Evolutionary conservation across 2,888 invertebrate genomes (phyloP), one percentile per base, ranked within the genome.

Genomic region (Ochropacha duplaris): DNA sequence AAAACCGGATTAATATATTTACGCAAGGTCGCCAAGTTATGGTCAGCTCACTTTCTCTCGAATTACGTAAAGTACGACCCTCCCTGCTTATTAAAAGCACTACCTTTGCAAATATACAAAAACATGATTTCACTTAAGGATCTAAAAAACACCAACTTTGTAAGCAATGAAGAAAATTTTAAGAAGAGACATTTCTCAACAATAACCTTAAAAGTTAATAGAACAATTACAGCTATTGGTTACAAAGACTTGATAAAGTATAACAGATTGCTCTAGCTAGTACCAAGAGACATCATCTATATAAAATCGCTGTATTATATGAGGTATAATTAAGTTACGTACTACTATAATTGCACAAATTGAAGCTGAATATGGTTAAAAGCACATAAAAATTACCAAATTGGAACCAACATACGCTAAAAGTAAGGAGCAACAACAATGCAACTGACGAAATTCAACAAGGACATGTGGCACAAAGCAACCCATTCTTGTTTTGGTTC

Each of bases 21-120:
- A 31, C n/a, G 52, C 69, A 71, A 71, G 72, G 73, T 69, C 62
- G 65, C 9, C 57, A 55, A 56, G 54, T 56, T 49, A 49, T 36
- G 56, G 57, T 57, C 65, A 56, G 66, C 63, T 64, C 57, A 60
- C 69, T 69, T 68, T 69, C 68, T 61, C 71, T 67, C 60, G n/a
- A 58, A 57, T 69, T 69, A 64, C 67, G 58, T 67, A 65, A 63
- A 64, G 59, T 51, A 63, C 54, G 57, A 62, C 60, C 62, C 52
- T 36, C 9, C 6, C 6, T 34, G 19, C 52, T 22, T 16, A 50
- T 28, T 50, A 16, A 16, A 28, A 22, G 26, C 8, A 9, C 11
- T 28, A 22, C 22, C 8, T 44, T 44, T 19, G 44, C 44, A 19
- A n/a, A n/a, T 44, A 44, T n/a, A 44, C 44, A 19, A 44, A 19